Conservation (phyloP, 2,113 vertebrate genomes). For the Chaetura pelagica region DNA sequence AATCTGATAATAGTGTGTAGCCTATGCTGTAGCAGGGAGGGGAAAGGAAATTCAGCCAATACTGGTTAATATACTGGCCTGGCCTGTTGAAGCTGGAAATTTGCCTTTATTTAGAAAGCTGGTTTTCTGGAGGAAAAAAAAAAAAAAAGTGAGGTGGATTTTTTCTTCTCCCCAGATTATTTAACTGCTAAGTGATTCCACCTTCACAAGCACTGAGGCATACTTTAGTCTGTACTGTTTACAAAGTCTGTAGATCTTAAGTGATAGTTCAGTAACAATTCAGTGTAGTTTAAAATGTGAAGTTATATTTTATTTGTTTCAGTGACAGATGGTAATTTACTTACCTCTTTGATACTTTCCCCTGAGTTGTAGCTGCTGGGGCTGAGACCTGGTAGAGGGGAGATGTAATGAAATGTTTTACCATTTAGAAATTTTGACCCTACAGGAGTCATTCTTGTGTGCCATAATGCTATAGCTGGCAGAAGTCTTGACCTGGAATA, state of each 20-base stretch:
- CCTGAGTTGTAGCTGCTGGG: slow-evolving; percentile 2
- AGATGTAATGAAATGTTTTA: not conserved
- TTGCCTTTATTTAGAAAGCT: not conserved
- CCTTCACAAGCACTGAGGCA: not conserved
- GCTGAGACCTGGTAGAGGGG: slow-evolving; percentile 39
- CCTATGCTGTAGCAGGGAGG: not conserved
- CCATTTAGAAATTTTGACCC: not conserved
- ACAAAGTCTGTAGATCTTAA: not conserved
- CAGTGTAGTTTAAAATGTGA: not conserved
- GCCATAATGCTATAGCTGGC: not conserved
- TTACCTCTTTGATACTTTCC: slow-evolving; percentile 68
- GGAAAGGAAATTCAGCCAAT: not conserved
- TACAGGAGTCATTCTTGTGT: not conserved
- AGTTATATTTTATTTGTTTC: not conserved
- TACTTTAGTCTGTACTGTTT: not conserved
- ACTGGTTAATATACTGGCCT: not conserved
- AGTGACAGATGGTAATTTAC: not conserved
- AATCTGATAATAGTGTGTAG: not conserved
- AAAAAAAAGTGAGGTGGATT: no score
- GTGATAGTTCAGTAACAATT: not conserved
- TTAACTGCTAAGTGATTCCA: not conserved
- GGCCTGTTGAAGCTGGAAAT: not conserved
- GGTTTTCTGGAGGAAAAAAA: not conserved
- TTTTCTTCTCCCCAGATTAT: not conserved
- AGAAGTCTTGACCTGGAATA: not conserved